These are phyloP conservation scores for Acronicta psi DNA, from an alignment of 2,888 invertebrate genomes.

Conservation along the genomic window DNA sequence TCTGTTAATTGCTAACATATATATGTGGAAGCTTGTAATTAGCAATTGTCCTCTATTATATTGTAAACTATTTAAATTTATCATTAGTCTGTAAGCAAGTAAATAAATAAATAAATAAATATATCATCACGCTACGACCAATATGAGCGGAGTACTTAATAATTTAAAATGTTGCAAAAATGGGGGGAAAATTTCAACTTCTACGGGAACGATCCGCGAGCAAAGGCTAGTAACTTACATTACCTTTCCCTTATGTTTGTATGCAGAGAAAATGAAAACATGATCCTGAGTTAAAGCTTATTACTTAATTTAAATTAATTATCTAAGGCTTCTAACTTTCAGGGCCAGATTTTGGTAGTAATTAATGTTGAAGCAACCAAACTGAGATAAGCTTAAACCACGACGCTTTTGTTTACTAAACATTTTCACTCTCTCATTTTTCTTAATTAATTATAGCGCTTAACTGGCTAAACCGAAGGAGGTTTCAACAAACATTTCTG, in stretches of 20 bases:
- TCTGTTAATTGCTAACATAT: too few relatives aligned
- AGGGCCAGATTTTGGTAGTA: slow-evolving; percentile 42
- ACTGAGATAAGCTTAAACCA: slow-evolving; percentile 45
- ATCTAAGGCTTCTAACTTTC: slow-evolving; percentile 24
- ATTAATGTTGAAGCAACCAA: slow-evolving; percentile 56
- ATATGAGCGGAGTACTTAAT: too few relatives aligned
- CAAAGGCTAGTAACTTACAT: too few relatives aligned
- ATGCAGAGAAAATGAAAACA: neutral
- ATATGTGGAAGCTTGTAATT: too few relatives aligned
- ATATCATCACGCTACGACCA: too few relatives aligned
- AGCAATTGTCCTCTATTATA: too few relatives aligned
- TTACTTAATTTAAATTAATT: slow-evolving; percentile 20
- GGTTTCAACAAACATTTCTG: slow-evolving; percentile 12
- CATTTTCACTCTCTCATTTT: slow-evolving; percentile 42
- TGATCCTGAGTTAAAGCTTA: slow-evolving; percentile 4
- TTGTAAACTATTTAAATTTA: too few relatives aligned
- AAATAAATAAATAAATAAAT: too few relatives aligned
- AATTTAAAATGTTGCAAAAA: too few relatives aligned
- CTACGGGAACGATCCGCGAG: too few relatives aligned
- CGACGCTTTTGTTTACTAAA: slow-evolving; percentile 44
- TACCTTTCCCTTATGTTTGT: neutral
- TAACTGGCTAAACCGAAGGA: slow-evolving; percentile 23
- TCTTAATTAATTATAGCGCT: slow-evolving; percentile 55
- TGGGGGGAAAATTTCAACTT: too few relatives aligned
- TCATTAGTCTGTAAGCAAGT: too few relatives aligned